Conservation (phyloP, 2,113 vertebrate species). For the Canis aureus region DNA sequence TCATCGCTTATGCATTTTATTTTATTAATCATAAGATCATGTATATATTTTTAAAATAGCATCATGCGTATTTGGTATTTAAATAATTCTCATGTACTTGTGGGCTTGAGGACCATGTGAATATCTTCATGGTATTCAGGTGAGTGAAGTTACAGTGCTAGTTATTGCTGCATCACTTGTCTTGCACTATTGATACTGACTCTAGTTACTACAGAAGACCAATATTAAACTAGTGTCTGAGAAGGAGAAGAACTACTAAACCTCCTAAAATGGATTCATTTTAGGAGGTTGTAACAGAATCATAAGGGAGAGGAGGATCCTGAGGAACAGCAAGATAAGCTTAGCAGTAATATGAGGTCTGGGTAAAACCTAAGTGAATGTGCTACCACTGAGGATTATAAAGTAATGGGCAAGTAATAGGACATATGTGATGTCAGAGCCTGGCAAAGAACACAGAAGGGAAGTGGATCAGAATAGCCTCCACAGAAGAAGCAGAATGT, state of each 20-base stretch:
- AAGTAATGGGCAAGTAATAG: too few relatives aligned
- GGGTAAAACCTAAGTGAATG: not conserved
- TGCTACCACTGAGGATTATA: too few relatives aligned
- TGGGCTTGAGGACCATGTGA: not conserved
- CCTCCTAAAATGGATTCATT: not conserved
- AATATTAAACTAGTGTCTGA: not conserved
- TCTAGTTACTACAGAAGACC: not conserved
- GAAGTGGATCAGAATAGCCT: not conserved
- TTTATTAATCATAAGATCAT: not conserved
- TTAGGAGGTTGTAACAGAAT: not conserved
- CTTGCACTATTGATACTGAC: not conserved
- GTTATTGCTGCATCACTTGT: not conserved
- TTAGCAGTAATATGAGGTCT: not conserved
- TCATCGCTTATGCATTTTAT: not conserved
- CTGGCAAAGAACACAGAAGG: not conserved
- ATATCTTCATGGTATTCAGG: not conserved
- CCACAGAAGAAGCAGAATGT: not conserved
- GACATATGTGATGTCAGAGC: not conserved
- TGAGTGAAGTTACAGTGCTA: not conserved
- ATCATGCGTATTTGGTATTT: not conserved
- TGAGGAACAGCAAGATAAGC: not conserved
- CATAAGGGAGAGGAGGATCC: not conserved
- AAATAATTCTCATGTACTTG: not conserved
- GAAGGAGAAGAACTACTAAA: not conserved
- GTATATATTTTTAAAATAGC: not conserved